phyloP scores from a whole-genome alignment of 2,888 invertebrate species.

The Congeria kusceri region DNA sequence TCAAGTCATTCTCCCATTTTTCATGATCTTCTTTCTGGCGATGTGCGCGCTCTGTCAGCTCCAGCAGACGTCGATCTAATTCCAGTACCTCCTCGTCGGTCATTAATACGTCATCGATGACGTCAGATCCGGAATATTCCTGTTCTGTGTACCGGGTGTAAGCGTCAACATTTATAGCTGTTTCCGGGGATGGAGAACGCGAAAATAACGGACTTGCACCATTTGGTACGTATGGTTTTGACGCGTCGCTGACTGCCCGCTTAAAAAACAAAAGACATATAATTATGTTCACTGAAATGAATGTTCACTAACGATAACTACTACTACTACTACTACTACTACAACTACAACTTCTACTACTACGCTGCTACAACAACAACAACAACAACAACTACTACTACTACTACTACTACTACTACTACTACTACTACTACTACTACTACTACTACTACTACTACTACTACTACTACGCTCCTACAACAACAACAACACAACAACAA shows the following conservation, averaged over 20 bases:
- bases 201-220: no score
- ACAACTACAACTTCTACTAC: neutral
- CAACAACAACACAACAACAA: neutral
- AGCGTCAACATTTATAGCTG: no score
- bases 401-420: neutral
- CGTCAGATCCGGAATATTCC: no score
- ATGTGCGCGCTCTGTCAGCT: slow-evolving; percentile 21
- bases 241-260: no score
- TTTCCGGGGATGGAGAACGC: no score
- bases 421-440: neutral
- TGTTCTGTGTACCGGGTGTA: no score
- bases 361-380: neutral
- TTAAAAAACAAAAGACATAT: no score
- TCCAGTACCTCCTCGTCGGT: slow-evolving; percentile 13
- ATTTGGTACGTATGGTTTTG: no score
- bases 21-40: slow-evolving; percentile 35
- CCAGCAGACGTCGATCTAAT: slow-evolving; percentile 34
- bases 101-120: no score
- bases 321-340: no score
- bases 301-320: no score
- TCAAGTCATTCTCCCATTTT: slow-evolving; percentile 40
- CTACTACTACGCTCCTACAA: neutral
- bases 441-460: neutral
- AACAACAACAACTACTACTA: neutral
- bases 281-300: no score